These are phyloP conservation scores for Lamellibrachia satsuma DNA, from an alignment of 2,888 invertebrate species.

Conservation along the genomic window DNA sequence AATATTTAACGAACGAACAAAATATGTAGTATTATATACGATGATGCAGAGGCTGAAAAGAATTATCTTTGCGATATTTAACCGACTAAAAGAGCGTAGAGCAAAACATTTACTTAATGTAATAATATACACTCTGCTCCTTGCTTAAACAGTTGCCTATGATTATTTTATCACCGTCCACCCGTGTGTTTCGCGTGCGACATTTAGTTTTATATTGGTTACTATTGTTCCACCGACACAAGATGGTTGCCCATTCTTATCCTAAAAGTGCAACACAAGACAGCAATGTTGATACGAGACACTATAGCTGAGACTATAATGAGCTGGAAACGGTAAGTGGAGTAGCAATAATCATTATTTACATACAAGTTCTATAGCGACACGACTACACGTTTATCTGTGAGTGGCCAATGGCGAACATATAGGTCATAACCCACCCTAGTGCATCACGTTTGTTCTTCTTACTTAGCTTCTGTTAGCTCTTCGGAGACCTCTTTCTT, in stretches of 20 bases:
- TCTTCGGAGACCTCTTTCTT: background rate
- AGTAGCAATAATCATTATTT: background rate
- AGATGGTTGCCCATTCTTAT: background rate
- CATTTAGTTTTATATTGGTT: too few relatives aligned
- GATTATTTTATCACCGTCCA: background rate
- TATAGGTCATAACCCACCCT: background rate
- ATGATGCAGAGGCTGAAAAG: background rate
- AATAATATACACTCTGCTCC: too few relatives aligned
- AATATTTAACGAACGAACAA: too few relatives aligned
- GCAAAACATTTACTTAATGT: background rate
- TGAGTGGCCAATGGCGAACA: background rate
- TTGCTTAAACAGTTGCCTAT: too few relatives aligned
- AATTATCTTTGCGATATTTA: background rate
- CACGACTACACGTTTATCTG: background rate
- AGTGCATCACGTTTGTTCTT: background rate
- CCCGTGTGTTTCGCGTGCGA: constrained; percentile 52
- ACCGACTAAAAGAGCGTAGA: background rate
- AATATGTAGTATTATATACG: background rate
- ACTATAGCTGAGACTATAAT: background rate
- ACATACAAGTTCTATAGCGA: too few relatives aligned
- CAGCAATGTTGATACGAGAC: background rate
- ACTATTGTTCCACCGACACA: too few relatives aligned
- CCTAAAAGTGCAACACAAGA: background rate
- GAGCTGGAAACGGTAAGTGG: background rate
- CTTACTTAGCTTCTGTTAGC: background rate